phyloP scores from a whole-genome alignment of 2,113 vertebrate genomes.

The Leptosomus discolor region DNA sequence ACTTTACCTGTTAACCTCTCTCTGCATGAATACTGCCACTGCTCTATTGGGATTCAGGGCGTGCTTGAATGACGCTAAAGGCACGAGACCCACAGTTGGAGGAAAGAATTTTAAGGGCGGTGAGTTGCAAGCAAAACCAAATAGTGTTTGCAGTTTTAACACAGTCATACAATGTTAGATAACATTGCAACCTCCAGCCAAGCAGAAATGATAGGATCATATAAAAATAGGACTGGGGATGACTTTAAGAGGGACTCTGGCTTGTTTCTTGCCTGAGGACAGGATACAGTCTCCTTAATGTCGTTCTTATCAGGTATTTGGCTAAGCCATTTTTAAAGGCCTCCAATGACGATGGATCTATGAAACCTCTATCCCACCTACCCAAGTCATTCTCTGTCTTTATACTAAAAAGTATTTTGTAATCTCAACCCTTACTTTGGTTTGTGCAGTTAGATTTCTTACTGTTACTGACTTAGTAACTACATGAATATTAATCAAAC shows the following conservation, averaged over 20 bases:
- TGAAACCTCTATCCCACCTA: not conserved
- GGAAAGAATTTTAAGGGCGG: not conserved
- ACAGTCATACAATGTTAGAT: not conserved
- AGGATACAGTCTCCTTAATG: not conserved
- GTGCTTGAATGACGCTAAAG: not conserved
- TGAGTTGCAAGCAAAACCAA: not conserved
- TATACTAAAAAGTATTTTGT: not conserved
- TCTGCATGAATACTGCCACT: not conserved
- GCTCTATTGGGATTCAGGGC: not conserved
- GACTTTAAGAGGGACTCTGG: not conserved
- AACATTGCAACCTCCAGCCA: not conserved
- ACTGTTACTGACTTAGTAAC: not conserved
- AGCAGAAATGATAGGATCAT: conserved; percentile 23
- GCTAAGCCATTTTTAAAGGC: not conserved
- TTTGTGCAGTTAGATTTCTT: not conserved
- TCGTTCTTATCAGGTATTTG: not conserved
- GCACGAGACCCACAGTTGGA: not conserved
- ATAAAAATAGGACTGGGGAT: conserved; percentile 24
- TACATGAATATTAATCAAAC: not conserved
- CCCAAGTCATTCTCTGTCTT: not conserved
- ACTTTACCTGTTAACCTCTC: not conserved
- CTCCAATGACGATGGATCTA: not conserved
- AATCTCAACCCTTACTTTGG: not conserved
- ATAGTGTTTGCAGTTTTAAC: not conserved
- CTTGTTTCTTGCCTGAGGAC: not conserved